Evolutionary conservation across 30 jellyfish, hydroid and myxozoan genomes (phyloP), one percentile per base, ranked within the genome.

Genomic region (Pseudorhiza aurosa): DNA sequence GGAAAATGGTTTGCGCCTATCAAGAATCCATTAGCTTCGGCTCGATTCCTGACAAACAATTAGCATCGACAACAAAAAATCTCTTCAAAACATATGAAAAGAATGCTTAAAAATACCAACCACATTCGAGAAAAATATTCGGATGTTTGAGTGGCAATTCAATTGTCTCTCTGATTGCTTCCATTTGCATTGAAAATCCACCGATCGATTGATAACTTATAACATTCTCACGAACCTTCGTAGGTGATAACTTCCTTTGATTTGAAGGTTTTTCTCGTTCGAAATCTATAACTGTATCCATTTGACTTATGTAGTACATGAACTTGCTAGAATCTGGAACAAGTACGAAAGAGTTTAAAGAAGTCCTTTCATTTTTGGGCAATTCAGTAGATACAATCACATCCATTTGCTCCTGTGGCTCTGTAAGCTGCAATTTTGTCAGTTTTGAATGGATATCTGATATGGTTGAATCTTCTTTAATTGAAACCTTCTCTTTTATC

Each of bases 131-230:
- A 49, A 72, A 83, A 19, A 84, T 72, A 15, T 28, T 51, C 2
- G 81, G 83, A 51, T 64, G 26, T 72, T 27, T 50, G 8, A 75
- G 57, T 7, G 89, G 81, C 47, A 86, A 50, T 27, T 75, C 75
- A 51, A 75, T 46, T 15, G 81, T 74, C 25, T 83, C 95, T 56
- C 72, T 58, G 18, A 83, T 45, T 17, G 85, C 75, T 35, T 72
- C 72, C 40, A 83, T 26, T 30, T 70, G 88, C 0, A 57, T 19
- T 37, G 58, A 22, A 28, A 65, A 44, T 8, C 95, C 95, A 22
- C 96, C 96, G 19, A 87, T 77, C 7, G 86, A 30, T 15, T 35
- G 39, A 69, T 37, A 65, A 59, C 89, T 31, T 12, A 57, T 37
- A 24, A 9, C 47, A 68, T 72, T 19, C 9, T 32, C 44, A 11